Base-by-base conservation (phyloP, 2,113 vertebrate species). In the Nyctibius bracteatus region DNA sequence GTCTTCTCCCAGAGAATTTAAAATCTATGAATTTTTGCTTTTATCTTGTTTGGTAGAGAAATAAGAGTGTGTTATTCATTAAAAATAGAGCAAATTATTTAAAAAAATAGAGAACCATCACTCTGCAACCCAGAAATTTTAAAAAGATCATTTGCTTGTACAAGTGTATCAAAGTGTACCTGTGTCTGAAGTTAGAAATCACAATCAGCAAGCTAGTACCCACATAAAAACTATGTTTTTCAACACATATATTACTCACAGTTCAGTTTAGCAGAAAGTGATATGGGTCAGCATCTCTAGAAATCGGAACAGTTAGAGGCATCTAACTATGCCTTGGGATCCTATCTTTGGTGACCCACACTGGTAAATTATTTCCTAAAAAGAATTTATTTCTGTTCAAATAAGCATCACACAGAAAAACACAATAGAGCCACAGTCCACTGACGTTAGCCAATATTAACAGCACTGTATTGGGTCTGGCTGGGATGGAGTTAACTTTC, bases 11-110 rank as follows among this genome's bases (percentile, higher is more conserved):
- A 57, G 9, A 58, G 3, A 85, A 47, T 3, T 47, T 49, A 37
- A 58, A 61, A 59, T n/a, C 13, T 28, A 41, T 25, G 55, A n/a
- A 27, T n/a, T 63, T 46, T 65, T 79, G 5, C 6, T 82, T 90
- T 72, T 33, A 41, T 41, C 12, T 88, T 63, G 15, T 35, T 51
- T 75, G 15, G 5, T 5, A 81, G 23, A 8, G 10, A 54, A 43
- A 18, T 8, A 49, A 66, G 14, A 44, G 21, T 0, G 2, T 3
- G 1, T 9, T 37, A 46, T 4, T 31, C 1, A 31, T 21, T 27
- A 11, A 43, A 39, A 15, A 33, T 16, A 62, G 10, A 28, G 16
- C 6, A 72, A 79, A 46, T 9, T 4, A 66, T n/a, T 37, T 54
- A 8, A 25, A 25, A 35, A 43, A 30, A 3, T 5, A 28, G 21